Conservation (phyloP, 2,113 vertebrate species). For the Naja naja region DNA sequence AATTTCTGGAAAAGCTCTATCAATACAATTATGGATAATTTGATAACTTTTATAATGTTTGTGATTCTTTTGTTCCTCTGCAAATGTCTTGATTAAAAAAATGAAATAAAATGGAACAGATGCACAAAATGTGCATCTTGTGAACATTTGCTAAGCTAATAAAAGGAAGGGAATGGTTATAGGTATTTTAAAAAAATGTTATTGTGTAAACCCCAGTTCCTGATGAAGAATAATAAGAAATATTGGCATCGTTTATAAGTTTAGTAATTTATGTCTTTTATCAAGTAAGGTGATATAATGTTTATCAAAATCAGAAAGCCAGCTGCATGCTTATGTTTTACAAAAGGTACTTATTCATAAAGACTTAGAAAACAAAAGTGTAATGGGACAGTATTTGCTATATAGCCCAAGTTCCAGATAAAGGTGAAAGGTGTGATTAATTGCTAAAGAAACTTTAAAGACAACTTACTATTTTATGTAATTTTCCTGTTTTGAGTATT, state of each 20-base stretch:
- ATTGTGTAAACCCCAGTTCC: constrained; percentile 51
- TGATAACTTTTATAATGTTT: constrained; percentile 72
- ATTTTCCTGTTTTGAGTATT: constrained; percentile 48
- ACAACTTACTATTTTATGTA: constrained; percentile 42
- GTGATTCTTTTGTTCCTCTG: constrained; percentile 63
- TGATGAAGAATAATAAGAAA: constrained; percentile 34
- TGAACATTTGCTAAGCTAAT: constrained; percentile 53
- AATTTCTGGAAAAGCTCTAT: constrained; percentile 70
- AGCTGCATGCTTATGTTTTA: constrained; percentile 15
- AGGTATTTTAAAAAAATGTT: background rate
- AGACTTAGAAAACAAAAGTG: constrained; percentile 1
- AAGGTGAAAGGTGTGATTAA: constrained; percentile 60
- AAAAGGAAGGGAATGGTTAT: constrained; percentile 30
- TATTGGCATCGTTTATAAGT: constrained; percentile 13
- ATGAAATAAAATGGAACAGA: constrained; percentile 40
- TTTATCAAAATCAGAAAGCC: constrained; percentile 38
- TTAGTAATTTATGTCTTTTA: constrained; percentile 8
- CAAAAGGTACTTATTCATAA: constrained; percentile 39
- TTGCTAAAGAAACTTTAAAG: constrained; percentile 32
- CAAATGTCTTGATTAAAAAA: constrained; percentile 43
- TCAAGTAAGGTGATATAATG: constrained; percentile 17
- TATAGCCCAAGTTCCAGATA: constrained; percentile 28
- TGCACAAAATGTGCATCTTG: constrained; percentile 39
- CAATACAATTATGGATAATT: constrained; percentile 79
- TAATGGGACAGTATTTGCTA: constrained; percentile 36